Evolutionary conservation across 2,113 vertebrate species (phyloP).

Genomic region (Acanthochromis polyacanthus): DNA sequence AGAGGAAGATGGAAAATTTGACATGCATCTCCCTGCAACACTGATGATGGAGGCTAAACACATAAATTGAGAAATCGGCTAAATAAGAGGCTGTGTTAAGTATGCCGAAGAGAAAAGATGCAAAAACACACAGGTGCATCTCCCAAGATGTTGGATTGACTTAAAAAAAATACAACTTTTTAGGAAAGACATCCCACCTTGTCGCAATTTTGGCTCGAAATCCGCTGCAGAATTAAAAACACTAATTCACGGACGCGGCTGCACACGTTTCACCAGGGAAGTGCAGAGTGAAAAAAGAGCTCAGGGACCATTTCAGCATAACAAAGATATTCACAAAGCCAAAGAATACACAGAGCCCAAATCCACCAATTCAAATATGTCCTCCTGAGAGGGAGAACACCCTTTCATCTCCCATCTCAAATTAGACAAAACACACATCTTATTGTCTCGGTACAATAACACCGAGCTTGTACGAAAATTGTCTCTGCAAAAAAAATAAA

Average conservation of each 20-base stretch:
- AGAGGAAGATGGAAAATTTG: constrained; percentile 58
- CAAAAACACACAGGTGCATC: constrained; percentile 33
- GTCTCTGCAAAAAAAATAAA: background rate
- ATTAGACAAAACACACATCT: constrained; percentile 53
- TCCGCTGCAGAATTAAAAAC: constrained; percentile 57
- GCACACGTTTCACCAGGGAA: constrained; percentile 48
- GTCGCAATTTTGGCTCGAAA: constrained; percentile 69
- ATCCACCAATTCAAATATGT: constrained; percentile 56
- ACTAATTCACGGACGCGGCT: constrained; percentile 12
- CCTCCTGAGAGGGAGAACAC: constrained; percentile 47
- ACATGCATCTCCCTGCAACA: constrained; percentile 21
- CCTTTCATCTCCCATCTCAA: constrained; percentile 59
- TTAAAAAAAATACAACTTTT: constrained; percentile 6
- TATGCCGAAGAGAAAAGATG: background rate
- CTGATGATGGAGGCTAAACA: background rate
- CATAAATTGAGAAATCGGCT: background rate
- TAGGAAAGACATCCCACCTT: constrained; percentile 39
- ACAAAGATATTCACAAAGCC: constrained; percentile 61
- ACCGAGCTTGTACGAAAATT: constrained; percentile 23
- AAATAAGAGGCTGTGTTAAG: background rate
- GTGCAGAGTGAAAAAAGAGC: constrained; percentile 43
- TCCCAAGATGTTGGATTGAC: constrained; percentile 33
- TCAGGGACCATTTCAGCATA: constrained; percentile 57
- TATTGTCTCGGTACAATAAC: constrained; percentile 40
- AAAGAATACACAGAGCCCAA: constrained; percentile 53